Base-by-base conservation (phyloP, 64 coral and sea anemone genomes). In the Acropora tenuis region DNA sequence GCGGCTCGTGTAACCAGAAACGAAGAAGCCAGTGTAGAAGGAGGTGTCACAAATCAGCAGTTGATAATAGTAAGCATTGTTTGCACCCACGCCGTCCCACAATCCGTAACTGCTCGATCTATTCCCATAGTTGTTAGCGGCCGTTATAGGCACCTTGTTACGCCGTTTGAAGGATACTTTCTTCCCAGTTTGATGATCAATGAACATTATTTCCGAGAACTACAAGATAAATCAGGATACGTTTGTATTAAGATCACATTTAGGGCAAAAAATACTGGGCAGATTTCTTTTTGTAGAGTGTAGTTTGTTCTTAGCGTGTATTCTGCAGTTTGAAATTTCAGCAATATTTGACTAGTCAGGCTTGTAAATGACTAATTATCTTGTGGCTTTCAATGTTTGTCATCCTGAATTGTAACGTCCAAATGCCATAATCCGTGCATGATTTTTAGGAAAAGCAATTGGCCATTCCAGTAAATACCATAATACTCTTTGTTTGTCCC, bases 151-250 rank as follows among this genome's bases (percentile, higher is more conserved):
- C 3, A 67, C 63, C 10, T 0, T 13, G 3, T 63, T 8, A 20
- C 40, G 19, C 4, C 18, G 5, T 5, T 13, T n/a, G 16, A 65
- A 50, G 9, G 13, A 41, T 0, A 68, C 61, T 0, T 20, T 71
- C 18, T 71, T 71, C 0, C 18, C 20, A 20, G 17, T 20, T 71
- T 71, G 68, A 40, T 71, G 73, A 49, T 90, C 89, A 12, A 90
- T 77, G 78, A 81, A 90, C 58, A 90, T 18, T 19, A 90, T 73
- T 68, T 90, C 78, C 42, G 89, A 43, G 53, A 90, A 90, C 89
- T 90, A 19, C 3, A 74, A 10, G 68, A 71, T 30, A 63, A 15
- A 11, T 13, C 10, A 63, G 12, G 16, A 3, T 13, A 63, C 2
- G 11, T 8, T 63, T 8, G 0, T 55, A 7, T 55, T 55, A 55